Evolutionary conservation across 2,888 invertebrate species (phyloP).

Genomic region (Harpalus rufipes): DNA sequence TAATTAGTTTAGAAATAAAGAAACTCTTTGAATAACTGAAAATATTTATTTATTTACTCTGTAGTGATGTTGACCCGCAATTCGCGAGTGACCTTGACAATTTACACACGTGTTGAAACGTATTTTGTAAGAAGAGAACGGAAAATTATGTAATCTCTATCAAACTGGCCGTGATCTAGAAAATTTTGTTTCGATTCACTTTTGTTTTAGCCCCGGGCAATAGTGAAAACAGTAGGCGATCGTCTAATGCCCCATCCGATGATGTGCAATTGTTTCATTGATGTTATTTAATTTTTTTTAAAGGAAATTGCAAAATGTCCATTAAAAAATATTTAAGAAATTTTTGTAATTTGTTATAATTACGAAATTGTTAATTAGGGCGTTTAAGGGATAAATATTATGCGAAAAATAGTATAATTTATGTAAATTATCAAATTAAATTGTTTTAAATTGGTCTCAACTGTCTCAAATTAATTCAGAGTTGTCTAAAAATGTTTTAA

Average conservation of each 20-base stretch:
- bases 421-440: too few species aligned
- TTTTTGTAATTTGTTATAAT: too few species aligned
- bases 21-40: too few species aligned
- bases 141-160: slow-evolving; percentile 6
- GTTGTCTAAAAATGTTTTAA: too few species aligned
- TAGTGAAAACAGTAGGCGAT: neutral
- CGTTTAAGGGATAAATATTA: too few species aligned
- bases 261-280: neutral
- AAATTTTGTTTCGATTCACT: slow-evolving; percentile 36
- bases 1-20: too few species aligned
- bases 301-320: too few species aligned
- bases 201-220: slow-evolving; percentile 21
- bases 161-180: slow-evolving; percentile 47
- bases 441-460: too few species aligned
- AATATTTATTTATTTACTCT: neutral
- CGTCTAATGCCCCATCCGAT: neutral
- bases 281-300: neutral
- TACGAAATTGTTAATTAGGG: too few species aligned
- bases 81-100: slow-evolving; percentile 8
- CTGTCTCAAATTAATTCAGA: too few species aligned
- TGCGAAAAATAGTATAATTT: too few species aligned
- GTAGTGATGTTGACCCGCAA: neutral
- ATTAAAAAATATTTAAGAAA: too few species aligned
- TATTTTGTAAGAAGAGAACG: slow-evolving; percentile 14
- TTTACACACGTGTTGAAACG: slow-evolving; percentile 13